Evolutionary conservation across 2,113 vertebrate species (phyloP).

Genomic region (Siphamia tubifer): DNA sequence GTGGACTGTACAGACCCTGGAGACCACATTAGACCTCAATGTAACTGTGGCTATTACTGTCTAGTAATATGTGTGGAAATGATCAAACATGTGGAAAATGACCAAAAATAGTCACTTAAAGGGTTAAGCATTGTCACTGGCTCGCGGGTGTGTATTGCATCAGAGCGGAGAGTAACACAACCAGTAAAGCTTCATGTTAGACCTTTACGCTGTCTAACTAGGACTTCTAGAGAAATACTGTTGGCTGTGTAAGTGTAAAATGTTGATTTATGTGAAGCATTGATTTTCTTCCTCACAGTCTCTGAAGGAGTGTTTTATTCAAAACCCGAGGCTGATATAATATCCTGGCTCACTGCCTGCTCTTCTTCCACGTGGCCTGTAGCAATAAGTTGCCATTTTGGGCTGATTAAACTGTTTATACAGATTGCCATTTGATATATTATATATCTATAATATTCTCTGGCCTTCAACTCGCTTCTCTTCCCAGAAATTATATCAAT

Average conservation of each 20-base stretch:
- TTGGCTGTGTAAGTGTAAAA: conserved; percentile 25
- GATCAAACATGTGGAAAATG: too few species aligned
- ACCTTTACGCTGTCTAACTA: conserved; percentile 3
- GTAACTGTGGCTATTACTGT: too few species aligned
- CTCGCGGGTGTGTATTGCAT: conserved; percentile 20
- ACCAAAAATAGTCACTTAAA: too few species aligned
- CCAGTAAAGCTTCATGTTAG: neutral
- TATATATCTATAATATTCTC: neutral
- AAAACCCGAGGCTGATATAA: conserved; percentile 28
- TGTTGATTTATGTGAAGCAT: conserved; percentile 50
- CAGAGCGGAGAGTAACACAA: neutral
- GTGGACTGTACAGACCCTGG: too few species aligned
- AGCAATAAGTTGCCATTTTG: neutral
- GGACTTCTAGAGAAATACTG: conserved; percentile 16
- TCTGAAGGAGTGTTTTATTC: conserved; percentile 38
- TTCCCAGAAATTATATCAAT: too few species aligned
- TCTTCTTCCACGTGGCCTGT: neutral
- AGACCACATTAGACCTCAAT: too few species aligned
- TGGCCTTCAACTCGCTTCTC: neutral
- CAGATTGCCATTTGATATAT: neutral
- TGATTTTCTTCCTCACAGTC: conserved; percentile 19
- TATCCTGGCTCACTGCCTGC: neutral
- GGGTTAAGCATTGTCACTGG: neutral
- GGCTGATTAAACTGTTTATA: conserved; percentile 20
- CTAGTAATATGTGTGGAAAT: too few species aligned